Evolutionary conservation across 2,113 vertebrate species (phyloP).

Genomic region (Ammospiza nelsoni): DNA sequence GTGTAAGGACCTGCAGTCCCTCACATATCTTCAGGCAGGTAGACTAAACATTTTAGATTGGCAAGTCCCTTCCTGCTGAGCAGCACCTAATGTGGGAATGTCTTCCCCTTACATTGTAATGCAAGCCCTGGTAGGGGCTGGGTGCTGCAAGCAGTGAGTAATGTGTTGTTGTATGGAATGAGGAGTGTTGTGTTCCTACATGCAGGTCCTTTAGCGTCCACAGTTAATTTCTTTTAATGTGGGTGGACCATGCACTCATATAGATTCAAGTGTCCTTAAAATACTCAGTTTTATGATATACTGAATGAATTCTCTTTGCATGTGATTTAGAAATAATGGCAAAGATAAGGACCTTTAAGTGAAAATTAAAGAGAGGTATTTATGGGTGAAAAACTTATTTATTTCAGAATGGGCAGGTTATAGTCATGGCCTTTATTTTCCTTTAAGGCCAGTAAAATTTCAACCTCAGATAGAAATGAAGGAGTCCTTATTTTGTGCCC

Average conservation of each 20-base stretch:
- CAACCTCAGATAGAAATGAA: not conserved
- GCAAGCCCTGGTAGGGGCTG: not conserved
- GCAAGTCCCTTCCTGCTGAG: not conserved
- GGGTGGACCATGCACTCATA: no score
- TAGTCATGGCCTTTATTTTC: not conserved
- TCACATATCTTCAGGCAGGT: not conserved
- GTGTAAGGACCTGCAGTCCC: not conserved
- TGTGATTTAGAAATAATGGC: not conserved
- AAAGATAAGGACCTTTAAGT: not conserved
- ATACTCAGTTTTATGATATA: not conserved
- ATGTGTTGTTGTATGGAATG: not conserved
- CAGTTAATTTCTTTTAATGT: not conserved
- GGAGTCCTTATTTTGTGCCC: not conserved
- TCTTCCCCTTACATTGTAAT: not conserved
- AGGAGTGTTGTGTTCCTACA: not conserved
- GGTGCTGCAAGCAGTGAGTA: not conserved
- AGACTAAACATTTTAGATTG: slow-evolving; percentile 36
- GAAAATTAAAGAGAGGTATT: not conserved
- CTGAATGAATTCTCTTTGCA: not conserved
- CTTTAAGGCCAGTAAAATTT: not conserved
- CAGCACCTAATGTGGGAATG: not conserved
- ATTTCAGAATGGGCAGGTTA: not conserved
- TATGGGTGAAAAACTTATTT: not conserved
- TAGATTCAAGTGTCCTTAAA: not conserved
- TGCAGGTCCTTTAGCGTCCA: not conserved